Evolutionary conservation across 2,113 vertebrate species (phyloP), one percentile per base, ranked within the genome.

Genomic region (Gyps fulvus): DNA sequence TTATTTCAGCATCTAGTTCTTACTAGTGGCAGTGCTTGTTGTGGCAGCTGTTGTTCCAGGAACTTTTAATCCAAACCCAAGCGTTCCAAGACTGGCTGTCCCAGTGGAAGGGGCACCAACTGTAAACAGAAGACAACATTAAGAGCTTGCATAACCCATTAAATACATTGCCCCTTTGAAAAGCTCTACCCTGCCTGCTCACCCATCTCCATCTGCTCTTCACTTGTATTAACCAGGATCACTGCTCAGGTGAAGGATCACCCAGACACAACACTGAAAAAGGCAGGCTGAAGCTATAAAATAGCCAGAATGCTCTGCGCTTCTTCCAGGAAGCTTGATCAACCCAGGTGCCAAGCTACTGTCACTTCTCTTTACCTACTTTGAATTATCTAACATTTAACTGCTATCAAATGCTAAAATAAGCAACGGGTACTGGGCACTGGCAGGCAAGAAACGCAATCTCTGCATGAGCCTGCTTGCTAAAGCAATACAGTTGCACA

Each of bases 31-130:
- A 22, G 95, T 89, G 79, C 71, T 96, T 31, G 95, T 90, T 26
- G 93, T 21, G 3, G 95, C 74, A 18, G 95, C 89, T 10, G 97
- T 45, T 1, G 92, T 72, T 50, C 89, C 98, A 32, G 97, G 92
- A 43, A 76, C n/a, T 86, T 98, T 98, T 13, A 98, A 49, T 61
- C 91, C 98, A 95, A 98, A 98, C 26, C 96, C 95, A 63, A 96
- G 71, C 0, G 91, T 85, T 6, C 97, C 97, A 13, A 97, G 49
- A 19, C 67, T 55, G 2, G 96, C 7, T 14, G 96, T 83, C 7
- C 96, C 96, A 5, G 97, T 67, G 4, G 98, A 94, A 31, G 97
- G 80, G 83, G 97, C 59, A 73, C 96, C 93, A 74, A 98, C 97
- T 97, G 90, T 4, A n/a, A 86, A 50, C 29, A 78, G 54, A 95